phyloP scores from a whole-genome alignment of 2,888 invertebrate species.

The Amaurobius ferox region DNA sequence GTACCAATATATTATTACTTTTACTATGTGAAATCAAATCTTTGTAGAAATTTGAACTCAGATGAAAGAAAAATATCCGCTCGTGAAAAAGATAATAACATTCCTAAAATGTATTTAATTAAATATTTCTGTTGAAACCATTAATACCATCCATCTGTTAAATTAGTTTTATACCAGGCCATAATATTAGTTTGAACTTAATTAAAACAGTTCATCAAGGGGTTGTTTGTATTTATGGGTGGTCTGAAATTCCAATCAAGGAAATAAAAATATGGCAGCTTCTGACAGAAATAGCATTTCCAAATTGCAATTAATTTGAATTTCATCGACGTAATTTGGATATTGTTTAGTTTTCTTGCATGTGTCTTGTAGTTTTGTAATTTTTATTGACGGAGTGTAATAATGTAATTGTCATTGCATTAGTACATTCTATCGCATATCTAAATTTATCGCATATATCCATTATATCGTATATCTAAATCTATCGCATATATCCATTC shows the following conservation, averaged over 20 bases:
- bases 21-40: constrained; percentile 6
- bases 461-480: no score
- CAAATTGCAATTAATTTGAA: neutral
- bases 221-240: neutral
- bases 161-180: constrained; percentile 9
- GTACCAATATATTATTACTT: no score
- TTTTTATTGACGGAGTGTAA: no score
- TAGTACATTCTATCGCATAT: no score
- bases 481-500: no score
- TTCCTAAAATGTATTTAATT: constrained; percentile 2
- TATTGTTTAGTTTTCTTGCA: no score
- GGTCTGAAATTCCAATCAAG: neutral
- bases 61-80: neutral
- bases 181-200: constrained; percentile 6
- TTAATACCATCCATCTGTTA: constrained; percentile 2
- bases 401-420: no score
- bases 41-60: neutral
- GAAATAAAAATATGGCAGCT: neutral
- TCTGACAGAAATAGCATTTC: neutral
- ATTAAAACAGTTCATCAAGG: constrained; percentile 12
- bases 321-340: no score
- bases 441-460: no score
- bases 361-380: no score
- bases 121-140: neutral
- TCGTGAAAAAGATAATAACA: neutral